Conservation (phyloP, 2,888 invertebrate species). For the Trissolcus japonicus region DNA sequence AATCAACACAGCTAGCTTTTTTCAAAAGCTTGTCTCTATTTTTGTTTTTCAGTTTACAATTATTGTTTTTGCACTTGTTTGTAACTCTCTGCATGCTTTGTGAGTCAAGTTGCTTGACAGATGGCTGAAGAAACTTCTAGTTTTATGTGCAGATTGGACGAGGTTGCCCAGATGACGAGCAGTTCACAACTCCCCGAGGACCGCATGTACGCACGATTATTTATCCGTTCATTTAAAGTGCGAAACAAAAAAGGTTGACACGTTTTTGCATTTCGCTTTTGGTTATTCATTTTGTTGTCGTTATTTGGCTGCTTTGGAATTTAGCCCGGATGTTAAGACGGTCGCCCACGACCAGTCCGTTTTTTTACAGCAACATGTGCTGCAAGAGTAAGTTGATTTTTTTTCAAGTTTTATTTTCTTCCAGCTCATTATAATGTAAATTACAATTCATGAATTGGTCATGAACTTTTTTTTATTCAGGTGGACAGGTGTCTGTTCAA, state of each 20-base stretch:
- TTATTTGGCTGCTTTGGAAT: conserved; percentile 66
- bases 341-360: conserved; percentile 67
- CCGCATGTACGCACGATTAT: conserved; percentile 75
- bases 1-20: conserved; percentile 39
- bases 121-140: conserved; percentile 51
- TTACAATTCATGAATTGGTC: background rate
- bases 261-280: conserved; percentile 51
- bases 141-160: conserved; percentile 40
- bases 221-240: conserved; percentile 59
- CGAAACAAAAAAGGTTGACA: conserved; percentile 37
- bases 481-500: too few relatives aligned
- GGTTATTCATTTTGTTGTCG: conserved; percentile 61
- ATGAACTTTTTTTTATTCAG: too few relatives aligned
- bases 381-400: conserved; percentile 68
- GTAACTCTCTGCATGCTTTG: conserved; percentile 67
- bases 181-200: conserved; percentile 65
- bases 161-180: conserved; percentile 11
- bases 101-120: conserved; percentile 61
- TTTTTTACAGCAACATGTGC: conserved; percentile 61
- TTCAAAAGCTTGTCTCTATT: conserved; percentile 45
- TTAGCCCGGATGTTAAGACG: conserved; percentile 72
- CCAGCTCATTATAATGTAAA: background rate
- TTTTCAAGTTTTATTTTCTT: conserved; percentile 8
- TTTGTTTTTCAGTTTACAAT: conserved; percentile 55
- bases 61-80: conserved; percentile 63